A percentile compares a stretch with the other conserved stretches of the same genome.
phyloP scores from a whole-genome alignment of 2,113 vertebrate genomes.

The Neodontobutis hainanensis region DNA sequence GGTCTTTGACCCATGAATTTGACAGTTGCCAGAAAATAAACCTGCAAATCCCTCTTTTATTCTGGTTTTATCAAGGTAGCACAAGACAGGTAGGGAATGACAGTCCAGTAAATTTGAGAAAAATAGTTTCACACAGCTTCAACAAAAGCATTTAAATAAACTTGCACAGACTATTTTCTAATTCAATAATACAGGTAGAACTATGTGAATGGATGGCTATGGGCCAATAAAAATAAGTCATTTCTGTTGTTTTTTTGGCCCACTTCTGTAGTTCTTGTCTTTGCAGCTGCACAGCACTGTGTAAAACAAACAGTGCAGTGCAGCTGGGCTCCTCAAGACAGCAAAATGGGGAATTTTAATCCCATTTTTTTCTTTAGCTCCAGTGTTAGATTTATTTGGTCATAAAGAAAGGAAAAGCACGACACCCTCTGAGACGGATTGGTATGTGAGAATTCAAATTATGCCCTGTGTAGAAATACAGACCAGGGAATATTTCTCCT shows the following conservation, averaged over 20 bases:
- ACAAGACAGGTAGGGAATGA: too few relatives aligned
- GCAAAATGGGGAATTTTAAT: constrained; percentile 83
- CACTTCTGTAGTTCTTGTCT: constrained; percentile 60
- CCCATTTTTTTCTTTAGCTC: constrained; percentile 75
- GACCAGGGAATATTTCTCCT: constrained; percentile 70
- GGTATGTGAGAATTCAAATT: constrained; percentile 62
- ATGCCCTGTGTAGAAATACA: constrained; percentile 67
- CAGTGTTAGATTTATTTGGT: constrained; percentile 79
- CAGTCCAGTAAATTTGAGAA: too few relatives aligned
- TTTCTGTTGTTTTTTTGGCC: constrained; percentile 69
- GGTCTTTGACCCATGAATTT: too few relatives aligned
- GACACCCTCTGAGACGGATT: constrained; percentile 65
- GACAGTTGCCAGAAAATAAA: too few relatives aligned
- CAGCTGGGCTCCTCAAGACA: constrained; percentile 82
- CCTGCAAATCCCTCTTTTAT: too few relatives aligned
- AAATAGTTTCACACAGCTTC: too few relatives aligned
- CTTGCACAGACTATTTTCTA: constrained; percentile 53
- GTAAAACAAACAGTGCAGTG: constrained; percentile 78
- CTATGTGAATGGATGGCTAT: constrained; percentile 56
- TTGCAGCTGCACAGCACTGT: constrained; percentile 76
- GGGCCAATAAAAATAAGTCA: constrained; percentile 74
- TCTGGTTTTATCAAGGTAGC: too few relatives aligned
- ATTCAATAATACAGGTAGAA: constrained; percentile 68
- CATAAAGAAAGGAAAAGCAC: constrained; percentile 77
- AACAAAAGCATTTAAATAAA: constrained; percentile 36